Evolutionary conservation across 2,888 invertebrate genomes (phyloP).

Genomic region (Agrotis ipsilon): DNA sequence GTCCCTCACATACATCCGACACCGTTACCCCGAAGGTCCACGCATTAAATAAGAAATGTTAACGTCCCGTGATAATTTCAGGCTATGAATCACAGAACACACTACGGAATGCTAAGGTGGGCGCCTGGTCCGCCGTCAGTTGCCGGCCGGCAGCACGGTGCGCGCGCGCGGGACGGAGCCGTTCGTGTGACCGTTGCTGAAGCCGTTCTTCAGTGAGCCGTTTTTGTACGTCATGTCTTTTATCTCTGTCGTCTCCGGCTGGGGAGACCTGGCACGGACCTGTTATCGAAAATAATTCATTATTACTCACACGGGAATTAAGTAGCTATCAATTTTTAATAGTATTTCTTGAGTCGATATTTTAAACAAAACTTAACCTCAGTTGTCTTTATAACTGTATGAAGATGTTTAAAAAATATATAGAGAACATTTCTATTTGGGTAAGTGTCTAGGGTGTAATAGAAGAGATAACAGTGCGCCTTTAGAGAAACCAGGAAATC

Average conservation of each 20-base stretch:
- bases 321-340: not conserved
- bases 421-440: slow-evolving; percentile 51
- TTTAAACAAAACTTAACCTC: not conserved
- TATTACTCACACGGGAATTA: not conserved
- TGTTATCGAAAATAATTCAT: slow-evolving; percentile 50
- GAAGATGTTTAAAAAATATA: not conserved
- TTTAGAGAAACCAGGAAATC: slow-evolving; percentile 42
- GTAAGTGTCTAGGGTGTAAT: slow-evolving; percentile 68
- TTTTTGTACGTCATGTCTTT: slow-evolving; percentile 78
- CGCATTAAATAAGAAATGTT: slow-evolving; percentile 63
- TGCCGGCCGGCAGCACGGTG: slow-evolving; percentile 86
- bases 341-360: not conserved
- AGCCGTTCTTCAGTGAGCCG: slow-evolving; percentile 83
- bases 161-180: slow-evolving; percentile 77
- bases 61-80: slow-evolving; percentile 65
- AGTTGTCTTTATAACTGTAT: not conserved
- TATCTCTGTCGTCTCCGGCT: slow-evolving; percentile 75
- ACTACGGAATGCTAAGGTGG: slow-evolving; percentile 73
- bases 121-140: slow-evolving; percentile 80
- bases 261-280: slow-evolving; percentile 78
- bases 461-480: slow-evolving; percentile 54
- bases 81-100: slow-evolving; percentile 79
- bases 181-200: slow-evolving; percentile 81
- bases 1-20: slow-evolving; percentile 50
- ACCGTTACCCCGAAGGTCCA: slow-evolving; percentile 67